Evolutionary conservation across 1,140 invertebrate species (phyloP), one percentile per base, ranked within the genome.

Genomic region (Heliconius melpomene): DNA sequence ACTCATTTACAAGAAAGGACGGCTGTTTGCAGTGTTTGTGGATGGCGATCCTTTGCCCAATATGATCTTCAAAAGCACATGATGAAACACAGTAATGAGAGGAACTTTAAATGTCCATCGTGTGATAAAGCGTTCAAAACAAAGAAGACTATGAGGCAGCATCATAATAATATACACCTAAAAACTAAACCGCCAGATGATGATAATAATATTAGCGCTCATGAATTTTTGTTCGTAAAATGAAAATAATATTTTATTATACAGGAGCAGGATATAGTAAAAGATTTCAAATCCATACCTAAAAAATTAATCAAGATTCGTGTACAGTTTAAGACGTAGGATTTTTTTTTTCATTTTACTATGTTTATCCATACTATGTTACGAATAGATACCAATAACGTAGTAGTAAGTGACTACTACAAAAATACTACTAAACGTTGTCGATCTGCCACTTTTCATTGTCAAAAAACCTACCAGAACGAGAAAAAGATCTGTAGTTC

Each of bases 61-160:
- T 96, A 97, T 81, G 96, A 97, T 85, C 88, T 97, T 50, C 94
- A 96, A 13, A 94, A 96, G 6, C 97, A 98, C 84, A 95, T 96
- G 82, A 95, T 96, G 11, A 96, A 96, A 5, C 97, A 98, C 87
- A 97, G 96, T 0, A 97, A 97, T 1, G 96, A 97, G 83, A 97
- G 97, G 83, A 96, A 97, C 88, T 97, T 96, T 85, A 95, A 95
- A 29, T 98, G 97, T 87, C 96, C 97, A 40, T 92, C 96, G 20
- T 98, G 97, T 87, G 95, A 96, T 5, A 97, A 97, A 87, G 95
- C 95, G 60, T 98, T 98, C 84, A 97, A 96, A 3, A 95, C 97
- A 0, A 97, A 97, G 85, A 97, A 97, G 83, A 97, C 97, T 88
- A 91, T 97, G 16, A 95, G 96, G 74, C 97, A 97, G 83, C 97